phyloP scores from a whole-genome alignment of 1,140 invertebrate genomes.

The Batillaria attramentaria region DNA sequence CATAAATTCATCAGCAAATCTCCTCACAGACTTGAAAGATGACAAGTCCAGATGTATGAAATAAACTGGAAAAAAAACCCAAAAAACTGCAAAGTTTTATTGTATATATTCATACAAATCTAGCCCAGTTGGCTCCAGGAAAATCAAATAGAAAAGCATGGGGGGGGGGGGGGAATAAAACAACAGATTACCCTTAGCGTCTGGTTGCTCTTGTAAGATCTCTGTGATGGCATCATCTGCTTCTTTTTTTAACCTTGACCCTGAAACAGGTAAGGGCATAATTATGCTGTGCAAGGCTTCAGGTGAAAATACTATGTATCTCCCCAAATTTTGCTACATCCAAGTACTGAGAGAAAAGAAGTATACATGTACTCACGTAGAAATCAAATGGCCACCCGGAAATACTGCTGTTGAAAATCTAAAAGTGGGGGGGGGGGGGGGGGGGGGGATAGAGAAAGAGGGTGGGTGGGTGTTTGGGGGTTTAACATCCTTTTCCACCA shows the following conservation, averaged over 20 bases:
- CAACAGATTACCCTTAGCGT: background rate
- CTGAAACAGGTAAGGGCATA: background rate
- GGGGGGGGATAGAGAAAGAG: too few species aligned
- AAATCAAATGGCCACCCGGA: background rate
- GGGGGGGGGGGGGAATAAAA: background rate
- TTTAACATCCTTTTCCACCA: too few species aligned
- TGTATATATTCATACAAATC: background rate
- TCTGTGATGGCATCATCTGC: background rate
- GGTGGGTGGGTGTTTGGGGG: too few species aligned
- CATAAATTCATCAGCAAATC: constrained; percentile 81
- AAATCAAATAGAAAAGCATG: background rate
- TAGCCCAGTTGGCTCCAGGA: background rate
- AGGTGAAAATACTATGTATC: background rate
- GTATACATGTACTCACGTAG: background rate
- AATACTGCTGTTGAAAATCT: background rate
- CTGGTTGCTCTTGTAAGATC: background rate
- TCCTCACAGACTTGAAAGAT: constrained; percentile 81
- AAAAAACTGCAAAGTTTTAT: background rate
- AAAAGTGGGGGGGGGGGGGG: too few species aligned
- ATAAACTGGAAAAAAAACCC: constrained; percentile 58
- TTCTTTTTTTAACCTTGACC: background rate
- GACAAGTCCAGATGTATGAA: constrained; percentile 76
- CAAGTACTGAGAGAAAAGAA: background rate
- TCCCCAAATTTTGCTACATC: background rate
- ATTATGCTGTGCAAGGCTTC: background rate